phyloP scores from a whole-genome alignment of 1,140 invertebrate species.

The Macrotrachela quadricornifera region DNA sequence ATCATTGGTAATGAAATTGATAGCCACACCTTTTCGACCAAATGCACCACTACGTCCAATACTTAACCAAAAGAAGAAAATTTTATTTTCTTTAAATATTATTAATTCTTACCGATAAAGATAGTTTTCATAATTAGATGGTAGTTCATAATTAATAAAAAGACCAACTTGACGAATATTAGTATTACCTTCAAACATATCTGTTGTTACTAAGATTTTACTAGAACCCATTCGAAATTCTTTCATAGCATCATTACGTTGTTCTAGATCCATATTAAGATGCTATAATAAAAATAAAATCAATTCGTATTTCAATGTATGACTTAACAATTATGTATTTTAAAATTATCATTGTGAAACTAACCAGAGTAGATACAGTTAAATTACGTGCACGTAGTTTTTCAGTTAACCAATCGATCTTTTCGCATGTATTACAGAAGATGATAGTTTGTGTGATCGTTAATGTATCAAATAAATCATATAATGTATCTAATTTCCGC shows the following conservation, averaged over 20 bases:
- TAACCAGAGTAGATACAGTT: too few species aligned
- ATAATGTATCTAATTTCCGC: not conserved
- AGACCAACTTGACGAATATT: not conserved
- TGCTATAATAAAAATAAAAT: not conserved
- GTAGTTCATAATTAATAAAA: not conserved
- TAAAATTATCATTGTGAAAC: too few species aligned
- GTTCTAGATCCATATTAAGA: not conserved
- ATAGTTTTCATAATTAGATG: not conserved
- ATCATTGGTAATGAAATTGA: too few species aligned
- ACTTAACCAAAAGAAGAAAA: too few species aligned
- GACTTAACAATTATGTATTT: too few species aligned
- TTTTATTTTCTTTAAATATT: too few species aligned
- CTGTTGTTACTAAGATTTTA: not conserved
- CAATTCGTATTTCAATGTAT: too few species aligned
- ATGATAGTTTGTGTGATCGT: not conserved
- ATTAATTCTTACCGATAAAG: not conserved
- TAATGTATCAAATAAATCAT: not conserved
- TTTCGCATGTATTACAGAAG: too few species aligned
- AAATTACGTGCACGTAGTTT: too few species aligned
- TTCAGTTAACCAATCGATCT: too few species aligned
- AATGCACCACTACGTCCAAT: too few species aligned
- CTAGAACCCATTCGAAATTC: not conserved
- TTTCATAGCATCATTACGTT: not conserved
- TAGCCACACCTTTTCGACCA: too few species aligned
- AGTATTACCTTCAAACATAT: not conserved